These are phyloP conservation scores for Melikaiella ostensackeni DNA, from an alignment of 2,888 invertebrate species.

Conservation along the genomic window DNA sequence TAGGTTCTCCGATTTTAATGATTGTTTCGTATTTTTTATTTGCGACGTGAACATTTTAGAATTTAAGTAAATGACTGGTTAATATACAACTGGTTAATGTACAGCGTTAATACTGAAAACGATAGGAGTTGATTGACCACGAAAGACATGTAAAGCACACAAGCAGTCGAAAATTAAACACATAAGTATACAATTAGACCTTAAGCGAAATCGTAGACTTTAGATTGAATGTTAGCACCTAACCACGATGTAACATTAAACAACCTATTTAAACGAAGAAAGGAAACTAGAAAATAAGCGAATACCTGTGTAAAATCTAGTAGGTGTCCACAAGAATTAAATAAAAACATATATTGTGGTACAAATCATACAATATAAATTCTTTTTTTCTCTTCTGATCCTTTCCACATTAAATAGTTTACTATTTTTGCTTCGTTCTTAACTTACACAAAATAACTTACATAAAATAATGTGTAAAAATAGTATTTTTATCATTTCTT, in stretches of 20 bases:
- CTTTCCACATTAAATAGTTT: background rate
- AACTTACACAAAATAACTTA: background rate
- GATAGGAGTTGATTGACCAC: constrained; percentile 65
- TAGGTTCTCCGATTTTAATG: background rate
- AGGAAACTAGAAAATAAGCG: constrained; percentile 73
- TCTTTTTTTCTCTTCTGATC: background rate
- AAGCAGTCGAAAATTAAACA: constrained; percentile 68
- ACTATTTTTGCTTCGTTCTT: background rate
- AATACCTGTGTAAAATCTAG: constrained; percentile 77
- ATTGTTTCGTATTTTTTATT: constrained; percentile 4
- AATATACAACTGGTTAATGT: too few relatives aligned
- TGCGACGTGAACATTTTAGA: background rate
- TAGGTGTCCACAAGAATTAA: constrained; percentile 77
- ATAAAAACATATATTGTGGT: constrained; percentile 77
- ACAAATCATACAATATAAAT: constrained; percentile 67
- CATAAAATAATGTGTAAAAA: background rate
- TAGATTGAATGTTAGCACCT: constrained; percentile 76
- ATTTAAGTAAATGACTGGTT: background rate
- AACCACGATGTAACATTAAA: constrained; percentile 76
- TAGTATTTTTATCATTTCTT: background rate
- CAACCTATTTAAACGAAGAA: constrained; percentile 73
- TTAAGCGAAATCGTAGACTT: constrained; percentile 73
- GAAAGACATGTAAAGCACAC: constrained; percentile 67
- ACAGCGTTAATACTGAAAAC: constrained; percentile 48
- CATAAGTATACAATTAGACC: constrained; percentile 76